Base-by-base conservation (phyloP, 2,797 vertebrate species). In the Acrossocheilus fasciatus region DNA sequence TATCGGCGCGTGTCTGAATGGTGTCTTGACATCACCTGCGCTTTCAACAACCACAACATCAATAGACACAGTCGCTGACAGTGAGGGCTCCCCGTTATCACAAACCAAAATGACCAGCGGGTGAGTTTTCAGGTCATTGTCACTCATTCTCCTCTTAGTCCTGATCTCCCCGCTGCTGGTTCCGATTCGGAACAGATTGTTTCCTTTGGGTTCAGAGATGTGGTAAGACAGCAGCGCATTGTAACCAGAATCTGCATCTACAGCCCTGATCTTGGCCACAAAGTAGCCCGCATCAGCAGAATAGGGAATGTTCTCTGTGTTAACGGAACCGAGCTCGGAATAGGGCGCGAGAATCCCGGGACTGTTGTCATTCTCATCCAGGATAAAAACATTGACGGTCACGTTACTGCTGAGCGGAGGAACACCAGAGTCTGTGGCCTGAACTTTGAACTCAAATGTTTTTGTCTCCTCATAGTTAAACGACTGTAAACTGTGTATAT, bases 401-500 rank as follows among this genome's bases (percentile, higher is more conserved):
- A 94, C 95, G 86, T 96, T 96, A 93, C 95, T 96, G 91, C 96
- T 97, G 47, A 97, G 93, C 0, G 96, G 88, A 82, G 96, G 96
- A 81, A 90, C 91, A 86, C 97, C 97, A 18, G 94, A 93, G 92
- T 97, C 97, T 90, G 93, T 94, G 62, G 97, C 96, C 91, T 96
- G 95, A 34, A 98, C 96, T 82, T 94, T 89, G 64, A 97, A 94
- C 30, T 95, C 91, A 73, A 98, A 97, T 12, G 95, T 96, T 81
- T 96, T 94, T n/a, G 96, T 66, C 64, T 95, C 95, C 89, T 97
- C 97, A n/a, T 96, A 97, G 91, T 98, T 96, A 93, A 97, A 97
- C 45, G 96, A 95, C 64, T 93, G 93, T 70, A 95, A 92, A 84
- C 93, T 95, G 87, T 96, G 93, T 88, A 98, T 93, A 69, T 94